Evolutionary conservation across 2,113 vertebrate species (phyloP), one percentile per base, ranked within the genome.

Genomic region (Sitta europaea): DNA sequence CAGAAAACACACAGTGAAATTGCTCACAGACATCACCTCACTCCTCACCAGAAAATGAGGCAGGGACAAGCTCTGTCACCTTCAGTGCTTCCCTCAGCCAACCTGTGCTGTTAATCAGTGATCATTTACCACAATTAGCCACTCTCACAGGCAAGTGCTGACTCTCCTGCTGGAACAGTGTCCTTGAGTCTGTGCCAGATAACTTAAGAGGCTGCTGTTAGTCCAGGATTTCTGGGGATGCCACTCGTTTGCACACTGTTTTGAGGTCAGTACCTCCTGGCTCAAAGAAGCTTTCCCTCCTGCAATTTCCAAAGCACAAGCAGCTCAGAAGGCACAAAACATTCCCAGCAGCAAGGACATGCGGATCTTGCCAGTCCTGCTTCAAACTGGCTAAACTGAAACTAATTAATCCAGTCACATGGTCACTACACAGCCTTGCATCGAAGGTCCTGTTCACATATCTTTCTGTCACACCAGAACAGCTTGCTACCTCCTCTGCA

Each of bases 111-210:
- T 36, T 21, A 54, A 42, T 31, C 11, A 57, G 59, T 10, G 29
- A 70, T 47, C 1, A 0, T 45, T 70, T 53, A 74, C 31, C 22
- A 53, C 38, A 58, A 10, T 61, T 36, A 48, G 62, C 62, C 23
- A 19, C 47, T 54, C 23, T 29, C 38, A n/a, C 11, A 48, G 15
- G 42, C 8, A 65, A 47, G 12, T 3, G 40, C 47, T 54, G 55
- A n/a, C 80, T 47, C 14, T 0, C 2, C 53, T 79, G 28, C 25
- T 71, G 42, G 55, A 66, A 27, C n/a, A 48, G 12, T 14, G 28
- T 2, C 24, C 11, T 33, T 0, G 0, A 13, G 10, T 31, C 40
- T 38, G 25, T 31, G 54, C 33, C 11, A 40, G n/a, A 7, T 42
- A 61, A 45, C n/a, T 21, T 18, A 4, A 4, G 6, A 76, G 57